Conservation (phyloP, 2,113 vertebrate genomes). For the Paradoxurus hermaphroditus region DNA sequence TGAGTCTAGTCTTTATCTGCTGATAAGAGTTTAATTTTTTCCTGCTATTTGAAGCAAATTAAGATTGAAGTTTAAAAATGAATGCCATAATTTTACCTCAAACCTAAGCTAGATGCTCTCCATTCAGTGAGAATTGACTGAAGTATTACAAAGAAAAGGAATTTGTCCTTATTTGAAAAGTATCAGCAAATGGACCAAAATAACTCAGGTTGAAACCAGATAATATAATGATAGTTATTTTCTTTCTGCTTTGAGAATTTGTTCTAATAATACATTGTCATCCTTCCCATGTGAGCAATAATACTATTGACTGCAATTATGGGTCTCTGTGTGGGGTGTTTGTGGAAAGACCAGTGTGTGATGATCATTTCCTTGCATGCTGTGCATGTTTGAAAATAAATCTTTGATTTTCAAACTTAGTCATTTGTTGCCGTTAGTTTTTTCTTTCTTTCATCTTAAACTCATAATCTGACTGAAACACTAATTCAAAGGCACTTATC, state of each 20-base stretch:
- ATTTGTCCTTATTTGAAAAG: slow-evolving; percentile 1
- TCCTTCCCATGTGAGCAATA: background rate
- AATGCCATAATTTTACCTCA: background rate
- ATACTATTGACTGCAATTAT: background rate
- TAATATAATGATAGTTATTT: slow-evolving; percentile 6
- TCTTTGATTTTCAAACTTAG: background rate
- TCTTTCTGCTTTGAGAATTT: slow-evolving; percentile 29
- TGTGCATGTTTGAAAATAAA: background rate
- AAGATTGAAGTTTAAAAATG: slow-evolving; percentile 2
- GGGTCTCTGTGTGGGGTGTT: background rate
- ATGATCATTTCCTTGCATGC: background rate
- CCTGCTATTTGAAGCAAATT: background rate
- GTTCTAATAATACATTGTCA: background rate
- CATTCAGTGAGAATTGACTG: background rate
- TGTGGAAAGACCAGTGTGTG: background rate
- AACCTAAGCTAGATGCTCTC: background rate
- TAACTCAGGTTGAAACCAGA: background rate
- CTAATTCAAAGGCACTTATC: background rate
- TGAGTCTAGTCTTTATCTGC: background rate
- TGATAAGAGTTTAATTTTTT: background rate
- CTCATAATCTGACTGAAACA: background rate
- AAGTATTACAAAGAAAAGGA: background rate
- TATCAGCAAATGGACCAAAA: background rate
- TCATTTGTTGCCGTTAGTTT: background rate
- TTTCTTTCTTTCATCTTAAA: background rate